Base-by-base conservation (phyloP, 53 echinoderm and acorn worm genomes). In the Actinopyga echinites region DNA sequence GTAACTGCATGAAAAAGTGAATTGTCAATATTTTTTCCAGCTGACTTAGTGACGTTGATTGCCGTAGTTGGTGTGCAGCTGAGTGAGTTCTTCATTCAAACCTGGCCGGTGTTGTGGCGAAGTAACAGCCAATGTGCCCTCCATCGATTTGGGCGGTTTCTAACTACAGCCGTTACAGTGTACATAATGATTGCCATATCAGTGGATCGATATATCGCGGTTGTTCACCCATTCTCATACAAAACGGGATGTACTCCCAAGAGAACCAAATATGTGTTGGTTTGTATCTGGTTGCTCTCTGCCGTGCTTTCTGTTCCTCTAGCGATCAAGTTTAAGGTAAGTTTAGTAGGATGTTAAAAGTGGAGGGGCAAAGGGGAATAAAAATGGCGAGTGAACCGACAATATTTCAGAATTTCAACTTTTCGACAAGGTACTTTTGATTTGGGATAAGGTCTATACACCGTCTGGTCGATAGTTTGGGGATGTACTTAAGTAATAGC, bases 251-350 rank as follows among this genome's bases (percentile, higher is more conserved):
- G 87, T 34, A 92, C 90, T 13, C 33, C 62, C 21, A 35, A 55
- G 10, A 66, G 92, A 62, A 95, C 95, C 3, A 92, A 88, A 66
- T 15, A 77, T 44, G 69, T 90, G 40, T 54, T 92, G 40, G 63
- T 57, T 36, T 56, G 69, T 36, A 35, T 90, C n/a, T 95, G 95
- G 95, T 30, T 83, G 7, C 0, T 60, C 38, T 57, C 92, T 7
- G 6, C 90, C 13, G 10, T 35, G 21, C 68, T 90, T 0, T 90
- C 95, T 11, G 4, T 86, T 2, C 95, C 95, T 29, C 74, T 77
- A 42, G 69, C 86, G 8, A 83, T 92, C 33, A 90, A 87, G 90
- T 95, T 95, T 37, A 77, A 90, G 92, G 95, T 95, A 67, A 67
- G 71, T 55, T 55, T 15, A 15, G 56, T 55, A 19, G 15, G 21